Evolutionary conservation across 2,113 vertebrate genomes (phyloP), one percentile per base, ranked within the genome.

Genomic region (Aix galericulata): DNA sequence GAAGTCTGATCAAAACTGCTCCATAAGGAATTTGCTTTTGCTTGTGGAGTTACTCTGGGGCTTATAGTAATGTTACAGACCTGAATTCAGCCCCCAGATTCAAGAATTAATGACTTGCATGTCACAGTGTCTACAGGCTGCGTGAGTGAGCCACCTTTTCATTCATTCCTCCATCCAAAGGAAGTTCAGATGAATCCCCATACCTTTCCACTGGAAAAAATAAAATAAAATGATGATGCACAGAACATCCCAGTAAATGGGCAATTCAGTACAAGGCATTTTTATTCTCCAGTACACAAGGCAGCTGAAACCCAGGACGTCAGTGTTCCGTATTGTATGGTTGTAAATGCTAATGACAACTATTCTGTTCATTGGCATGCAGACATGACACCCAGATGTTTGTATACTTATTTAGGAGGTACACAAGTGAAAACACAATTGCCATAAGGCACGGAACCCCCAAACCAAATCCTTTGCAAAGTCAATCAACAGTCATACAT

Each of bases 41-140:
- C 81, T 83, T 78, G 29, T 36, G 48, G 86, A 90, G 66, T 89
- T 93, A 93, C 77, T 84, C 66, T 82, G 82, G 77, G 38, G 44
- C 27, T 92, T 68, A 74, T 1, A 94, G 81, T 66, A 87, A 93
- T 5, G 12, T 44, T 69, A 11, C 62, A 91, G 67, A 72, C 32
- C 81, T 69, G 63, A 80, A 69, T 73, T 53, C 75, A 91, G 53
- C 67, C 69, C 46, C 71, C 66, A 58, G 81, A 40, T 79, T 63
- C 36, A 44, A 53, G 14, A 86, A 86, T 29, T 86, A 42, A 71
- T 72, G 63, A 81, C 38, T 77, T 67, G 5, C 6, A 52, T 20
- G 53, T 40, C 67, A 69, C 67, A 56, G 22, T 29, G 36, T 60
- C 56, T 80, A 11, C 63, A 77, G 48, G 11, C 22, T 82, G 38